Percentiles rank a stretch among this genome's conserved stretches.
These are phyloP conservation scores for Zaprionus africanus DNA, from an alignment of 1,140 invertebrate species.

Conservation along the genomic window DNA sequence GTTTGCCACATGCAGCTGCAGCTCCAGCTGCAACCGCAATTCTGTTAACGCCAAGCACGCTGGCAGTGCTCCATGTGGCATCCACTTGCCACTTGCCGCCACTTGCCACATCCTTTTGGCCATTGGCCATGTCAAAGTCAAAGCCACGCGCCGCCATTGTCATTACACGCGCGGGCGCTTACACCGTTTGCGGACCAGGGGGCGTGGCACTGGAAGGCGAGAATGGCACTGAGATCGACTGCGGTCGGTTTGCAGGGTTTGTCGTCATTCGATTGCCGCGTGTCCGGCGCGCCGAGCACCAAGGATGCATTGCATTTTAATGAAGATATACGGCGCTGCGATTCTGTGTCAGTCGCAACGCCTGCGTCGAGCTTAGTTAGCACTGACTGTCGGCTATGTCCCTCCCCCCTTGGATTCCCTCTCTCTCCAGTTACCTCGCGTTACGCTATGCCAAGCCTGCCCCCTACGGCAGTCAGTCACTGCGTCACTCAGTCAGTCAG, in stretches of 20 bases:
- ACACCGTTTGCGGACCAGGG: slow-evolving; percentile 66
- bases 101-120: slow-evolving; percentile 37
- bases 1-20: slow-evolving; percentile 24
- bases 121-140: slow-evolving; percentile 79
- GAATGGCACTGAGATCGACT: slow-evolving; percentile 27
- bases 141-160: slow-evolving; percentile 78
- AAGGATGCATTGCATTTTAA: slow-evolving; percentile 81
- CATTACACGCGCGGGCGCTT: slow-evolving; percentile 79
- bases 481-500: slow-evolving; percentile 30
- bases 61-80: not conserved
- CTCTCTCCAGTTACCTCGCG: not conserved
- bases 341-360: slow-evolving; percentile 46
- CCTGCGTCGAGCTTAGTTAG: slow-evolving; percentile 64
- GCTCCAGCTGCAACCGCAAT: slow-evolving; percentile 42
- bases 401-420: slow-evolving; percentile 4
- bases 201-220: not conserved
- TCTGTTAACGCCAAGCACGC: slow-evolving; percentile 50
- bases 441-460: slow-evolving; percentile 17
- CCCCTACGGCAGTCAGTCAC: slow-evolving; percentile 3
- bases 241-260: slow-evolving; percentile 26
- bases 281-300: slow-evolving; percentile 32
- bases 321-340: slow-evolving; percentile 68
- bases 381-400: slow-evolving; percentile 37
- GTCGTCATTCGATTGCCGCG: slow-evolving; percentile 35
- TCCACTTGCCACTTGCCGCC: slow-evolving; percentile 6